Conservation (phyloP, 1,140 invertebrate species). For the Drosophila hydei region DNA sequence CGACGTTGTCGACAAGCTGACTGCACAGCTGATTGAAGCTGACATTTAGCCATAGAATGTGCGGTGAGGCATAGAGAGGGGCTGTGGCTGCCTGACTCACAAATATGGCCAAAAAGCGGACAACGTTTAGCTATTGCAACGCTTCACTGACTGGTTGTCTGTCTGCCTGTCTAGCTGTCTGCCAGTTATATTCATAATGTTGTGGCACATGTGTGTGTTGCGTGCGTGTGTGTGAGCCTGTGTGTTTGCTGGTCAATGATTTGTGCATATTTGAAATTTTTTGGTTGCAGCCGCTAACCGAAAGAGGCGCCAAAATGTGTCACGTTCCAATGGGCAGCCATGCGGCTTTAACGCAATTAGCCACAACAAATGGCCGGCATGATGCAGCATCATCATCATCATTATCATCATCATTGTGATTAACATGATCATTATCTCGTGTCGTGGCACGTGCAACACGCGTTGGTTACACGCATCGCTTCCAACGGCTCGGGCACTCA, state of each 20-base stretch:
- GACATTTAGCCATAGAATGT: conserved; percentile 39
- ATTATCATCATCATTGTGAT: conserved; percentile 15
- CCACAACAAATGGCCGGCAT: conserved; percentile 75
- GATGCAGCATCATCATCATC: conserved; percentile 36
- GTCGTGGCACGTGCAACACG: conserved; percentile 64
- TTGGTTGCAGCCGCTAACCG: conserved; percentile 29
- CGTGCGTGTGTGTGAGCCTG: conserved; percentile 18
- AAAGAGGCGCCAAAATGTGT: conserved; percentile 70
- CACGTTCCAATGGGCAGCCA: conserved; percentile 69
- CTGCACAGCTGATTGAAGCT: conserved; percentile 66
- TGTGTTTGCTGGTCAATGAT: conserved; percentile 32
- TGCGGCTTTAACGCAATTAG: conserved; percentile 78
- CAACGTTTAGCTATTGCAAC: conserved; percentile 51
- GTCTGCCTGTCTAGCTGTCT: conserved; percentile 37
- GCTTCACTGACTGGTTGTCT: conserved; percentile 53
- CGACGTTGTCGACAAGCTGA: conserved; percentile 41
- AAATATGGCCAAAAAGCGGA: conserved; percentile 27
- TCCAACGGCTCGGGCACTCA: conserved; percentile 37
- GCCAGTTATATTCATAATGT: conserved; percentile 61
- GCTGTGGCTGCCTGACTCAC: conserved; percentile 23
- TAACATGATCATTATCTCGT: conserved; percentile 39
- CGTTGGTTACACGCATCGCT: conserved; percentile 47
- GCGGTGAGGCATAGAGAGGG: neutral
- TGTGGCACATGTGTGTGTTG: conserved; percentile 33
- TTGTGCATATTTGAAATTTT: conserved; percentile 55